Evolutionary conservation across 2,888 invertebrate species (phyloP).

Genomic region (Pyrrhia umbra): DNA sequence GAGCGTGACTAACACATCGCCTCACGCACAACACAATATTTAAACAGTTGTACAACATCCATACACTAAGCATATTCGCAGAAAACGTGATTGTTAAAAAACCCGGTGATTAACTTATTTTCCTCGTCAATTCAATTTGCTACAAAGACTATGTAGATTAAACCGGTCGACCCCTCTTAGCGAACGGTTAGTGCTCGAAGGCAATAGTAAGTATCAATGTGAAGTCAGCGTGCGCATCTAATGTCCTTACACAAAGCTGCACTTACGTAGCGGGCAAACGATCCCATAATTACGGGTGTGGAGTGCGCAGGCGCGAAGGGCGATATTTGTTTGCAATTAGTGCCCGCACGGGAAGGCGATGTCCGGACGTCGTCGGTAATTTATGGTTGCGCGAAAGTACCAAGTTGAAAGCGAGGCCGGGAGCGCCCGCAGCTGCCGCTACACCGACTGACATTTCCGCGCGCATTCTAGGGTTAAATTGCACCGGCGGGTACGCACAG

Average conservation of each 20-base stretch:
- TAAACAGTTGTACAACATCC: constrained; percentile 25
- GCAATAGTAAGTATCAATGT: constrained; percentile 63
- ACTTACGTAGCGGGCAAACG: constrained; percentile 70
- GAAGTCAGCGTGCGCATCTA: constrained; percentile 63
- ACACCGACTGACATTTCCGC: constrained; percentile 80
- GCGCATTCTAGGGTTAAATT: constrained; percentile 72
- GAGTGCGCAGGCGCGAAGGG: constrained; percentile 76
- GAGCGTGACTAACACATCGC: constrained; percentile 64
- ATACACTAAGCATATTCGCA: constrained; percentile 21
- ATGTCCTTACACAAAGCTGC: constrained; percentile 72
- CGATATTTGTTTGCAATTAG: constrained; percentile 85
- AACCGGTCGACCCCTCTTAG: constrained; percentile 59
- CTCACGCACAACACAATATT: constrained; percentile 40
- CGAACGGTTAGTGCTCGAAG: constrained; percentile 70
- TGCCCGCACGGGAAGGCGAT: constrained; percentile 78
- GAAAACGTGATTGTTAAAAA: constrained; percentile 42
- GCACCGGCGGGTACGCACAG: constrained; percentile 41
- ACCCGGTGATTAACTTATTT: constrained; percentile 45
- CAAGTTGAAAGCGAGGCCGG: constrained; percentile 63
- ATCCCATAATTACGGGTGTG: constrained; percentile 76
- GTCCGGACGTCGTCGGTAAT: constrained; percentile 77
- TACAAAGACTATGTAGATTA: constrained; percentile 57
- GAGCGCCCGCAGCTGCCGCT: constrained; percentile 76
- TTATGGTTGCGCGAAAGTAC: constrained; percentile 76
- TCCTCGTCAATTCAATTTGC: constrained; percentile 55